Evolutionary conservation across 2,797 vertebrate genomes (phyloP).

Genomic region (Malacoraja senta): DNA sequence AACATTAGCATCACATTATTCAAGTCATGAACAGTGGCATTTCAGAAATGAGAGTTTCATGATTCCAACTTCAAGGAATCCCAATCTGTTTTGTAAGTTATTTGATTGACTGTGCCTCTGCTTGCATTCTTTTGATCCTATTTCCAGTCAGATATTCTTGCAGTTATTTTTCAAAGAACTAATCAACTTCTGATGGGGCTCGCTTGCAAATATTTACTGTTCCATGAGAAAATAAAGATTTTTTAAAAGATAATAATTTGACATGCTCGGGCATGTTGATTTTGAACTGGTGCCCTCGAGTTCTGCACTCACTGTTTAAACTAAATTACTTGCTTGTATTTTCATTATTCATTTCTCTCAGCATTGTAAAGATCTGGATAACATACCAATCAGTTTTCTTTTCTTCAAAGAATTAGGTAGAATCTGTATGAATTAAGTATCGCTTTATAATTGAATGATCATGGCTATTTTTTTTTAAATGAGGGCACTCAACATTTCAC

Average conservation of each 20-base stretch:
- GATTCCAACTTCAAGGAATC: conserved; percentile 5
- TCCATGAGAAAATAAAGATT: conserved; percentile 12
- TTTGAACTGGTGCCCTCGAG: background rate
- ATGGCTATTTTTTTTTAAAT: background rate
- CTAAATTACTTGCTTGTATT: conserved; percentile 18
- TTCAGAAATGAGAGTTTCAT: background rate
- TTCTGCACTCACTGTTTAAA: background rate
- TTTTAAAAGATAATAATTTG: background rate
- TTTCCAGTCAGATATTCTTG: background rate
- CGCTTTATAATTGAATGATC: background rate
- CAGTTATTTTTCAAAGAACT: conserved; percentile 8
- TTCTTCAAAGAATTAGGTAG: background rate
- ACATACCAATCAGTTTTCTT: background rate
- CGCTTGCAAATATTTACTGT: background rate
- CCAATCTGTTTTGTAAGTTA: background rate
- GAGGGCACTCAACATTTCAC: background rate
- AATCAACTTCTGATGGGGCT: background rate
- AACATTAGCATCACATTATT: background rate
- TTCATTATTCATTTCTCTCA: conserved; percentile 6
- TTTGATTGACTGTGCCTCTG: background rate
- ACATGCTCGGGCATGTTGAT: background rate
- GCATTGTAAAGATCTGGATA: background rate
- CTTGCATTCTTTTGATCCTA: background rate
- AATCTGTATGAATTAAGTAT: background rate
- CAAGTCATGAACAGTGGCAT: background rate